Evolutionary conservation across 2,113 vertebrate genomes (phyloP).

Genomic region (Noctilio leporinus): DNA sequence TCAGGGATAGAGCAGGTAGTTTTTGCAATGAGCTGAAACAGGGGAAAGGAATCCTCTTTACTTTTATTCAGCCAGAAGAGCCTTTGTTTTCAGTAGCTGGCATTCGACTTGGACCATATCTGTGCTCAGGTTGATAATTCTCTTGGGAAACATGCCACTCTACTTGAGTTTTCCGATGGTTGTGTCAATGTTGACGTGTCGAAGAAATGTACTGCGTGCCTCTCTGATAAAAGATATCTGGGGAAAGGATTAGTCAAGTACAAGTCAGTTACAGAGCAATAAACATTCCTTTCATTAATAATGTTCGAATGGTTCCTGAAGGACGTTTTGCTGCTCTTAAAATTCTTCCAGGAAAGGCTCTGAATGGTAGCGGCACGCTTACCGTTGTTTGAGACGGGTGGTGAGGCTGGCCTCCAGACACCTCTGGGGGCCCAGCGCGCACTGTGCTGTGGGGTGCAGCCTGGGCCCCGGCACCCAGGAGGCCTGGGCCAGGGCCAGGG

Average conservation of each 20-base stretch:
- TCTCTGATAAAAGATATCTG: conserved; percentile 68
- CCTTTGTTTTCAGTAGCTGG: conserved; percentile 32
- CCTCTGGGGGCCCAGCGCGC: not conserved
- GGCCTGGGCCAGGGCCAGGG: not conserved
- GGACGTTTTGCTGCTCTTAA: conserved; percentile 35
- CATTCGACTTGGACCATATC: not conserved
- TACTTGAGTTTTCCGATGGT: conserved; percentile 63
- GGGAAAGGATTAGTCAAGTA: conserved; percentile 59
- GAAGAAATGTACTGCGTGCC: conserved; percentile 54
- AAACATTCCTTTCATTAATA: conserved; percentile 67
- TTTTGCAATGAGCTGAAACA: conserved; percentile 17
- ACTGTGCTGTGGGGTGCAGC: not conserved
- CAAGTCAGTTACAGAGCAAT: conserved; percentile 37
- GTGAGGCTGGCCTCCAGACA: not conserved
- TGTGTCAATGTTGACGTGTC: conserved; percentile 62
- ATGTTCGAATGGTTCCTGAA: conserved; percentile 5
- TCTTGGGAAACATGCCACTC: conserved; percentile 63
- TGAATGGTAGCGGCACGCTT: not conserved
- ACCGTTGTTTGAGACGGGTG: not conserved
- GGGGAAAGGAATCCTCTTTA: not conserved
- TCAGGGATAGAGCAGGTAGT: not conserved
- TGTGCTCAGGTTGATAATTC: conserved; percentile 56
- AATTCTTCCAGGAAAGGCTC: conserved; percentile 40
- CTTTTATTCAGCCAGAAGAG: conserved; percentile 6
- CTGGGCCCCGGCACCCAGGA: not conserved